Base-by-base conservation (phyloP, 2,888 invertebrate genomes). In the Frankliniella fusca region DNA sequence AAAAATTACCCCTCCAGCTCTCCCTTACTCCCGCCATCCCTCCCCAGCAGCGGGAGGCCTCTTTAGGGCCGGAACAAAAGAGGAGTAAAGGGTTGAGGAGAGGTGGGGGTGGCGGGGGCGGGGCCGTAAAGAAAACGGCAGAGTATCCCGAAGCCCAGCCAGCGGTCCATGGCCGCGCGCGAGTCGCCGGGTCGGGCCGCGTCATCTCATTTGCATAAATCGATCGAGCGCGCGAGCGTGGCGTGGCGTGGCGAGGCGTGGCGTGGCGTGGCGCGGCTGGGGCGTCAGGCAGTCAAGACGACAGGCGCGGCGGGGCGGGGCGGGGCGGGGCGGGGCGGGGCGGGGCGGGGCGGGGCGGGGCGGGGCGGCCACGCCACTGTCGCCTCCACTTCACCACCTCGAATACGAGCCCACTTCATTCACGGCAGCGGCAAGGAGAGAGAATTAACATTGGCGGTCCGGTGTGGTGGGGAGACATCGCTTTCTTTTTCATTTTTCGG, bases 141-240 rank as follows among this genome's bases (percentile, higher is more conserved):
- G 61, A 61, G 61, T 18, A 54, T 54, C 54, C 54, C 54, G 54
- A 5, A 5, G 12, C 54, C 54, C 54, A 2, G 54, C 15, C 54
- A 54, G 54, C 54, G 54, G 15, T 54, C 15, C 18, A 38, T 12
- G 54, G 54, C 54, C 54, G 15, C 61, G 61, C 61, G n/a, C n/a
- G n/a, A n/a, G n/a, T n/a, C n/a, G n/a, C n/a, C n/a, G n/a, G n/a
- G n/a, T n/a, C n/a, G 23, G 70, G 11, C 23, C 27, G 70, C 27
- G 70, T 27, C 70, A 7, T 27, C 70, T 76, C 70, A 76, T 76
- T 23, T 76, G 70, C 70, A 76, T 76, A 76, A 76, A 76, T 76
- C 70, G 70, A 76, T 76, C 38, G 70, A 23, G 27, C n/a, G 65
- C 20, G 20, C n/a, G 65, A 65, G 65, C 65, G 65, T 20, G 10